A percentile compares a stretch with the other conserved stretches of the same genome.
These are phyloP conservation scores for Porites lobata DNA, from an alignment of 92 coral and sea anemone genomes.

Conservation along the genomic window DNA sequence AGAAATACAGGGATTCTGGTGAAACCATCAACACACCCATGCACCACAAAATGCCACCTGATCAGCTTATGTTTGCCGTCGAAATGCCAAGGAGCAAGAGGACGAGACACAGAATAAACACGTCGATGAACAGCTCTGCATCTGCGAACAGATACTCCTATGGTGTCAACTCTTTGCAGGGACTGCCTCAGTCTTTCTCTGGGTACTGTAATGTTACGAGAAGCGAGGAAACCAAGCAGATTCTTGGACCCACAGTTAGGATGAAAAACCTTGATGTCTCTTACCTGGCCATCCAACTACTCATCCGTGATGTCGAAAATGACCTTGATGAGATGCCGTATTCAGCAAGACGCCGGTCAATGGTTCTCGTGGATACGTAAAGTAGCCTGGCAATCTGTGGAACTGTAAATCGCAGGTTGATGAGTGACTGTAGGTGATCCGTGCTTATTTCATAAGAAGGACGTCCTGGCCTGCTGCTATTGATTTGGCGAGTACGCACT, in stretches of 20 bases:
- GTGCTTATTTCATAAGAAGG: constrained; percentile 48
- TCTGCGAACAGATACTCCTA: constrained; percentile 53
- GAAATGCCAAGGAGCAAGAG: constrained; percentile 53
- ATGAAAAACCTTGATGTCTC: constrained; percentile 31
- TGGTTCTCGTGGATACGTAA: constrained; percentile 54
- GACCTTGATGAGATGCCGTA: constrained; percentile 35
- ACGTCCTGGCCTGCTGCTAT: constrained; percentile 61
- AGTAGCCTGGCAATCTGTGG: constrained; percentile 38
- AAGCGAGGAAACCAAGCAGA: constrained; percentile 66
- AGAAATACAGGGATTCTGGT: constrained; percentile 54
- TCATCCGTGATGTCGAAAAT: no score
- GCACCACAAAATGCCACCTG: constrained; percentile 47
- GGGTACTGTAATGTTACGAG: constrained; percentile 60
- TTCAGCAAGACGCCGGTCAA: constrained; percentile 73
- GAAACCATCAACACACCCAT: constrained; percentile 55
- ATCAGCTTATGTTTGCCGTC: constrained; percentile 64
- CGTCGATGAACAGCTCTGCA: constrained; percentile 63
- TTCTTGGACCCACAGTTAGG: constrained; percentile 72
- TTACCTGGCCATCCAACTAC: constrained; percentile 19
- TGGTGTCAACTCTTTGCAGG: constrained; percentile 68
- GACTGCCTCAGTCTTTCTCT: constrained; percentile 65
- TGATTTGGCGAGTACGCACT: constrained; percentile 17
- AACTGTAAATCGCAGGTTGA: constrained; percentile 37
- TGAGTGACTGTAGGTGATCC: constrained; percentile 54
- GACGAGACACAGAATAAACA: constrained; percentile 59